These are phyloP conservation scores for Anas bernieri DNA, from an alignment of 2,797 vertebrate species.

Conservation along the genomic window DNA sequence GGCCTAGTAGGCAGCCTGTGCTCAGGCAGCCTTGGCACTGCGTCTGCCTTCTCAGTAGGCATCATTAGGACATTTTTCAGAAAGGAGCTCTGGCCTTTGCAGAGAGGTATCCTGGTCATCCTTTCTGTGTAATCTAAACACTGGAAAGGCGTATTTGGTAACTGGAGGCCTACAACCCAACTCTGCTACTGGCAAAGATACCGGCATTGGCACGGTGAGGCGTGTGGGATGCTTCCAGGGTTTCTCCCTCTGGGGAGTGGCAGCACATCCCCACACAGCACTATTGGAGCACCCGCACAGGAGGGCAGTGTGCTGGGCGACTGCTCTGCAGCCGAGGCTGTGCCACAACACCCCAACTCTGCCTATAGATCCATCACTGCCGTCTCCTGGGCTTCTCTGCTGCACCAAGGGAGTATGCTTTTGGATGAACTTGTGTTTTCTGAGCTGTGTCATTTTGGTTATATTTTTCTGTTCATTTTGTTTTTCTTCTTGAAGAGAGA, in stretches of 20 bases:
- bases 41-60: accelerated
- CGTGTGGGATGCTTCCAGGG: neutral
- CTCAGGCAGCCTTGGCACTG: neutral
- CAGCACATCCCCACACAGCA: accelerated
- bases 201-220: neutral
- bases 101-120: neutral
- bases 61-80: neutral
- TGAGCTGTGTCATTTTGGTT: neutral
- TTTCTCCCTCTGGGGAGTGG: neutral
- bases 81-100: neutral
- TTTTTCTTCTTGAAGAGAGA: neutral
- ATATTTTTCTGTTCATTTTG: neutral
- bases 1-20: neutral
- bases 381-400: neutral
- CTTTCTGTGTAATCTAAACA: neutral
- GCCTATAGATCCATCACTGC: accelerated
- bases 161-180: neutral
- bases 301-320: accelerated
- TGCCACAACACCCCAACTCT: accelerated
- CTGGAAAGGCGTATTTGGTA: neutral
- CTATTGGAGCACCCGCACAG: accelerated
- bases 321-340: neutral
- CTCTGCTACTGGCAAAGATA: neutral
- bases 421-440: neutral
- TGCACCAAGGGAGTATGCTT: neutral